A percentile compares a stretch with the other conserved stretches of the same genome.
These are phyloP conservation scores for Epinephelus awoara DNA, from an alignment of 2,797 vertebrate genomes.

Conservation along the genomic window DNA sequence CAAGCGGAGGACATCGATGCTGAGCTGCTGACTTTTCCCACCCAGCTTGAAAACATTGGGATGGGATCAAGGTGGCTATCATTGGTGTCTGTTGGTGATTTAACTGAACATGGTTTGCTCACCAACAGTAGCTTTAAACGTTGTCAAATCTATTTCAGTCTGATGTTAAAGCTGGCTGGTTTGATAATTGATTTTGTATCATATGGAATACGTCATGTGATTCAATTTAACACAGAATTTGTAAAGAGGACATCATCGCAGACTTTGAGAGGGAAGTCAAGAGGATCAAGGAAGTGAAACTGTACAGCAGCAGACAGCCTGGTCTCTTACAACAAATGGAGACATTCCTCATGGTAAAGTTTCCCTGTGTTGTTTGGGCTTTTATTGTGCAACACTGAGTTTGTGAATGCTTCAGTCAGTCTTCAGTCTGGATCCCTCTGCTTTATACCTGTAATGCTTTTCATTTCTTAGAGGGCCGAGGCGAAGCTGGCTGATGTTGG, in stretches of 20 bases:
- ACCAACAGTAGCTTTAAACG: too few relatives aligned
- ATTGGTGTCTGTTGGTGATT: background rate
- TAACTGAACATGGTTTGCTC: background rate
- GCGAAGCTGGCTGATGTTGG: constrained; percentile 73
- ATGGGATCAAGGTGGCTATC: constrained; percentile 79
- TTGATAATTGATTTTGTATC: background rate
- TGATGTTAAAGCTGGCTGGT: background rate
- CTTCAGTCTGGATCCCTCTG: background rate
- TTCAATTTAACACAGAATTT: constrained; percentile 75
- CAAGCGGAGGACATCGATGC: constrained; percentile 85
- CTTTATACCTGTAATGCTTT: background rate
- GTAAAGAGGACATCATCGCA: constrained; percentile 83
- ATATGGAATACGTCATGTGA: background rate
- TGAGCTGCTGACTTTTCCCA: constrained; percentile 80
- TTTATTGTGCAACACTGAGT: background rate
- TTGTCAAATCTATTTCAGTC: background rate
- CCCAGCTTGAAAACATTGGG: constrained; percentile 81
- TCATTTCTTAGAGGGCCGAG: constrained; percentile 79
- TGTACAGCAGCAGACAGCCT: constrained; percentile 69
- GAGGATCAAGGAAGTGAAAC: constrained; percentile 80
- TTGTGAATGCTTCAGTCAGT: background rate
- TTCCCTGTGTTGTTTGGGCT: background rate
- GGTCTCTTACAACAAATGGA: constrained; percentile 82
- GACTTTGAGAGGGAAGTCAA: constrained; percentile 83
- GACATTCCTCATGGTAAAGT: constrained; percentile 80